phyloP scores from a whole-genome alignment of 2,797 vertebrate genomes.

The Sarcophilus harrisii region DNA sequence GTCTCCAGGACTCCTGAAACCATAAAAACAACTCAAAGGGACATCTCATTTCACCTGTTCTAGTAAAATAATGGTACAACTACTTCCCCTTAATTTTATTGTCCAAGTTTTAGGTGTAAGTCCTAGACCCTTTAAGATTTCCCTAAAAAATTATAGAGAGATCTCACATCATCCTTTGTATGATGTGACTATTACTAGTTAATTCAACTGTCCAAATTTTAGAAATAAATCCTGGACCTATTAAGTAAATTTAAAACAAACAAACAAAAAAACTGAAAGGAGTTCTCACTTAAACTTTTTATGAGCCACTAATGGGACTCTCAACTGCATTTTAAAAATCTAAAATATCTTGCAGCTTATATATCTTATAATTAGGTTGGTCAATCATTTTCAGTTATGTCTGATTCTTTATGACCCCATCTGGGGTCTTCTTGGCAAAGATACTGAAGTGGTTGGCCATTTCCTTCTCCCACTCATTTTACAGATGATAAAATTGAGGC shows the following conservation, averaged over 20 bases:
- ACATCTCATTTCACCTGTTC: too few relatives aligned
- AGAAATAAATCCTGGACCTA: background rate
- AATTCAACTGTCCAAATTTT: background rate
- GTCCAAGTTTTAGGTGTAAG: background rate
- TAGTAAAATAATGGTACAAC: background rate
- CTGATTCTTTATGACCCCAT: background rate
- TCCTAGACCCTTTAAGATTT: background rate
- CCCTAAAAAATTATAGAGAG: background rate
- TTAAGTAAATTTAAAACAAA: background rate
- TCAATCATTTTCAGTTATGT: background rate
- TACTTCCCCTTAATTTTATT: background rate
- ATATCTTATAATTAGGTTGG: background rate
- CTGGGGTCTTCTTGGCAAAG: too few relatives aligned
- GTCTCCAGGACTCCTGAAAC: background rate
- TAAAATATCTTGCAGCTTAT: background rate
- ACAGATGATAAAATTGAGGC: background rate
- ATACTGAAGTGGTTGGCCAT: too few relatives aligned
- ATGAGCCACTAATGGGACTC: background rate
- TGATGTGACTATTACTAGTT: background rate
- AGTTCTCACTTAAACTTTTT: background rate
- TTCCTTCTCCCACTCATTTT: background rate
- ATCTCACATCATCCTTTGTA: background rate
- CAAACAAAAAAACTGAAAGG: background rate
- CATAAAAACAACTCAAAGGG: background rate
- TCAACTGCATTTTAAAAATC: background rate